Evolutionary conservation across 2,113 vertebrate species (phyloP), one percentile per base, ranked within the genome.

Genomic region (Sinocyclocheilus anshuiensis): DNA sequence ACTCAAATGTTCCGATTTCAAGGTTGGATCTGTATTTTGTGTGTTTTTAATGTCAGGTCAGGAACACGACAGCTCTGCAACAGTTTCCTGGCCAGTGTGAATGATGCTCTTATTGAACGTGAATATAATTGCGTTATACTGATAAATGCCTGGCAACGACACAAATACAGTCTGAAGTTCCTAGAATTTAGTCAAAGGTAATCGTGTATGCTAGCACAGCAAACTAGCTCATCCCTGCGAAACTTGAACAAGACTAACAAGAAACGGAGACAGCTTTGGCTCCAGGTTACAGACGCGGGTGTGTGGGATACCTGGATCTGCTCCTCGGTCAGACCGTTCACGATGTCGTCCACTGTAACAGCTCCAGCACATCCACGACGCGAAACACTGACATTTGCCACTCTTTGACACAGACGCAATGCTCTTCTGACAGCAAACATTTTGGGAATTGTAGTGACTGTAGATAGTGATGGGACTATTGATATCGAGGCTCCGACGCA

Each of bases 261-360:
- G n/a, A 18, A 24, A 18, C 78, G 1, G 12, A 6, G 79, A 26
- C 7, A 61, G n/a, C n/a, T 24, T 67, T 48, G 22, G 42, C 36
- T 42, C 11, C 18, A n/a, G 39, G 39, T 65, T 13, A 36, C 29
- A 13, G 26, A 61, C 26, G 39, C 42, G 48, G 24, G 16, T 78
- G 20, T 81, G 33, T 48, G 69, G 89, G n/a, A 79, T 92, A 97
- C 97, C 96, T 98, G 96, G 26, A 94, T 96, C 92, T 98, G 97
- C 9, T 98, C 96, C 1, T 94, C 96, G 24, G 88, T 97, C 12
- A 98, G 95, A 42, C 97, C 96, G 71, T 97, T 98, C 45, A 98
- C 95, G 2, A 94, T 87, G 77, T 98, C 97, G 63, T 98, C 97
- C 89, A 97, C 93, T 0, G 96, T 91, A 83, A 96, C 75, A 2